These are phyloP conservation scores for Priocnemis perturbator DNA, from an alignment of 2,888 invertebrate species.

Conservation along the genomic window DNA sequence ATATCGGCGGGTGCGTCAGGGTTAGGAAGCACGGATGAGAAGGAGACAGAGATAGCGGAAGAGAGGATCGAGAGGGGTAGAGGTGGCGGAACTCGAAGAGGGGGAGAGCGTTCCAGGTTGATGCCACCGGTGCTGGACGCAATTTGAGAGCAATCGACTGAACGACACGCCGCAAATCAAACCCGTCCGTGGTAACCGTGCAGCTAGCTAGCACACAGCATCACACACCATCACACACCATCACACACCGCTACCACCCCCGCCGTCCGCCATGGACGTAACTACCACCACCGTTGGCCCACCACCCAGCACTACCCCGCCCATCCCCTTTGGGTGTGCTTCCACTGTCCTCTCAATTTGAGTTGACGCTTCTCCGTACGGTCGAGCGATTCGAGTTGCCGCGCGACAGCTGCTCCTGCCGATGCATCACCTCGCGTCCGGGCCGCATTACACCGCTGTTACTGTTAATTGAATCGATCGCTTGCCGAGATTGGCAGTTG, in stretches of 20 bases:
- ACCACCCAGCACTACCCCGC: conserved; percentile 24
- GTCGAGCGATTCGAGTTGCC: conserved; percentile 54
- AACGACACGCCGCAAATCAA: conserved; percentile 74
- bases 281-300: conserved; percentile 5
- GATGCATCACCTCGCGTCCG: conserved; percentile 58
- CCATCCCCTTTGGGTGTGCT: conserved; percentile 31
- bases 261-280: conserved; percentile 20
- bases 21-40: neutral
- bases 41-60: neutral
- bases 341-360: conserved; percentile 57
- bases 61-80: neutral
- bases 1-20: no score
- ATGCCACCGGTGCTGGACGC: conserved; percentile 65
- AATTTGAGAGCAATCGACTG: conserved; percentile 74
- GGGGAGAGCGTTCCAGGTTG: conserved; percentile 52
- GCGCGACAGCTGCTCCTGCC: conserved; percentile 64
- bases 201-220: conserved; percentile 41
- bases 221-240: conserved; percentile 21
- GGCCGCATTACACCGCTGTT: conserved; percentile 61
- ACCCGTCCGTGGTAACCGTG: conserved; percentile 55
- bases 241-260: conserved; percentile 33
- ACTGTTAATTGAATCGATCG: conserved; percentile 71
- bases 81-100: neutral
- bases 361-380: conserved; percentile 60
- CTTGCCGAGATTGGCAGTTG: conserved; percentile 54